Percentiles rank a stretch among this genome's conserved stretches.
Conservation (phyloP, 2,797 vertebrate species). For the Sebastes oblongus region DNA sequence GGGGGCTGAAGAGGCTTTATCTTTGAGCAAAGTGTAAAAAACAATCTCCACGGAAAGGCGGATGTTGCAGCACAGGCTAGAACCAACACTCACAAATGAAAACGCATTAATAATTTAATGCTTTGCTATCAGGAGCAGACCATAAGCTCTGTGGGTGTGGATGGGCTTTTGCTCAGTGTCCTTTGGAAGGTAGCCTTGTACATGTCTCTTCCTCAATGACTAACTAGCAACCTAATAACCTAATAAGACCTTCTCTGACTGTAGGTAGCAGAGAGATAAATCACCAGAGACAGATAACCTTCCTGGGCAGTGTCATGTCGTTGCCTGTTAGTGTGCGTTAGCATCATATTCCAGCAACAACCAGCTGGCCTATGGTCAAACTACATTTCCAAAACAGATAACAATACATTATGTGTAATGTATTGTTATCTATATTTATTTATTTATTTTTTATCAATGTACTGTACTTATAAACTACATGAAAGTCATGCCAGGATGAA, state of each 20-base stretch:
- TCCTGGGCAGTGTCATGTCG: constrained; percentile 18
- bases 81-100: constrained; percentile 40
- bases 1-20: constrained; percentile 34
- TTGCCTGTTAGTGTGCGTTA: constrained; percentile 37
- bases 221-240: constrained; percentile 44
- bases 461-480: not conserved
- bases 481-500: not conserved
- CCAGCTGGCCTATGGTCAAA: constrained; percentile 12
- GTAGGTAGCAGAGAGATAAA: constrained; percentile 50
- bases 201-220: constrained; percentile 36
- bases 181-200: constrained; percentile 9
- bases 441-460: not conserved
- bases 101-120: constrained; percentile 54
- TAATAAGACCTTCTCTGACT: constrained; percentile 40
- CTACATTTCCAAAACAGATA: not conserved
- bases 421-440: not conserved
- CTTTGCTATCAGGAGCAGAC: constrained; percentile 27
- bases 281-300: constrained; percentile 58
- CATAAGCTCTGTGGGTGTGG: constrained; percentile 6
- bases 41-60: constrained; percentile 27
- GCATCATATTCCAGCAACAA: constrained; percentile 30
- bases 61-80: constrained; percentile 21
- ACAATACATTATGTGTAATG: not conserved
- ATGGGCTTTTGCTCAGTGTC: constrained; percentile 15
- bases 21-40: constrained; percentile 30